Percentiles rank a stretch among this genome's conserved stretches.
phyloP scores from a whole-genome alignment of 1,140 invertebrate genomes.

The Drosophila eugracilis region DNA sequence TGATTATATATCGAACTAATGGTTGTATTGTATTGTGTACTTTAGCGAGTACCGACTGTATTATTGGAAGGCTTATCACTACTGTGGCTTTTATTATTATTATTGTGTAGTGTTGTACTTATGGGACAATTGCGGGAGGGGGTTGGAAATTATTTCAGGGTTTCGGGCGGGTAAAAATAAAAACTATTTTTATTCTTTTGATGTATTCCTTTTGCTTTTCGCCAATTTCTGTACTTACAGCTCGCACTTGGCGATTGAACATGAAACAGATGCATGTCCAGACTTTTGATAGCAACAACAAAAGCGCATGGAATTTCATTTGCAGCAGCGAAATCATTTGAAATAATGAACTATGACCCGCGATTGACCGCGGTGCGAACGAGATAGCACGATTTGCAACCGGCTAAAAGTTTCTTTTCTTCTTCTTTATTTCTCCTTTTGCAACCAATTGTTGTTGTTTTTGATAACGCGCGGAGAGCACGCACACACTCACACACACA shows the following conservation, averaged over 20 bases:
- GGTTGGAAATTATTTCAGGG: slow-evolving; percentile 15
- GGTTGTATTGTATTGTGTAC: too few relatives aligned
- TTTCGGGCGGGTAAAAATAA: slow-evolving; percentile 9
- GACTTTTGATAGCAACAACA: slow-evolving; percentile 97
- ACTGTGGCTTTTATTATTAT: slow-evolving; percentile 29
- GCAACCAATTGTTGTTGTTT: slow-evolving; percentile 5
- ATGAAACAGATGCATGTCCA: slow-evolving; percentile 99
- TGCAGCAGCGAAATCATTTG: slow-evolving; percentile 97
- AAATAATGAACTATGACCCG: slow-evolving; percentile 7
- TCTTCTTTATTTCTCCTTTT: not conserved
- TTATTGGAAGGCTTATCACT: slow-evolving; percentile 23
- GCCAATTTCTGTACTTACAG: slow-evolving; percentile 89
- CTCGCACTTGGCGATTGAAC: slow-evolving; percentile 97
- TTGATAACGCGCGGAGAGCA: slow-evolving; percentile 22
- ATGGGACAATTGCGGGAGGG: slow-evolving; percentile 9
- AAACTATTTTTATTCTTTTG: not conserved
- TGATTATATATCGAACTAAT: too few relatives aligned
- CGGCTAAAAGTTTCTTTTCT: slow-evolving; percentile 15
- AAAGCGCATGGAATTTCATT: slow-evolving; percentile 98
- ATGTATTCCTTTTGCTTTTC: not conserved
- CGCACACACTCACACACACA: slow-evolving; percentile 5
- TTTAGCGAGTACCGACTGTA: not conserved
- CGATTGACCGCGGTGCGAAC: slow-evolving; percentile 10
- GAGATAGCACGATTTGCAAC: slow-evolving; percentile 11
- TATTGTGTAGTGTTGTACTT: slow-evolving; percentile 11